Percentiles rank a stretch among this genome's conserved stretches.
Conservation (phyloP, 1,140 invertebrate species). For the Holotrichia oblita region DNA sequence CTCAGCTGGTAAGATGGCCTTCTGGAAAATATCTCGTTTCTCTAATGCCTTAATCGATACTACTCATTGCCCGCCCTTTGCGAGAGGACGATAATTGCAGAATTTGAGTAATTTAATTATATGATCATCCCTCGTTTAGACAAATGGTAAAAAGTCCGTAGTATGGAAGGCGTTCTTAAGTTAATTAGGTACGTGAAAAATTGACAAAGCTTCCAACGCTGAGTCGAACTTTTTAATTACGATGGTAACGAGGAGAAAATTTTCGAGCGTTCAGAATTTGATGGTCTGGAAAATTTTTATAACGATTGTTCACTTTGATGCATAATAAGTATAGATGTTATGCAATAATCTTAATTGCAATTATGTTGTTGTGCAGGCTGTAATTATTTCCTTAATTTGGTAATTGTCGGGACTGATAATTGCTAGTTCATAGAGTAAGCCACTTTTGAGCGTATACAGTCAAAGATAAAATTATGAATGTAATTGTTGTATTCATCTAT, state of each 20-base stretch:
- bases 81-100: background rate
- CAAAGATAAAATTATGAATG: too few species aligned
- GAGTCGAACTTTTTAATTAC: background rate
- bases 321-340: too few species aligned
- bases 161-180: background rate
- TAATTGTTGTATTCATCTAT: too few species aligned
- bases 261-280: too few species aligned
- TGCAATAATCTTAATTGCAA: too few species aligned
- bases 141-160: slow-evolving; percentile 12
- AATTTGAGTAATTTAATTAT: slow-evolving; percentile 14
- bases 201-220: background rate
- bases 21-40: background rate
- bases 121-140: slow-evolving; percentile 11
- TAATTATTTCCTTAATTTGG: too few species aligned
- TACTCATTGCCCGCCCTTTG: background rate
- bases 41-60: background rate
- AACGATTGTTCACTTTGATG: too few species aligned
- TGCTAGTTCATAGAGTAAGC: too few species aligned
- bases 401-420: too few species aligned
- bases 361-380: too few species aligned
- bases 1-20: background rate
- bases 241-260: background rate
- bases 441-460: too few species aligned
- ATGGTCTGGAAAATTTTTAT: too few species aligned
- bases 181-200: background rate